Evolutionary conservation across 2,888 invertebrate genomes (phyloP).

Genomic region (Meghimatium bilineatum): DNA sequence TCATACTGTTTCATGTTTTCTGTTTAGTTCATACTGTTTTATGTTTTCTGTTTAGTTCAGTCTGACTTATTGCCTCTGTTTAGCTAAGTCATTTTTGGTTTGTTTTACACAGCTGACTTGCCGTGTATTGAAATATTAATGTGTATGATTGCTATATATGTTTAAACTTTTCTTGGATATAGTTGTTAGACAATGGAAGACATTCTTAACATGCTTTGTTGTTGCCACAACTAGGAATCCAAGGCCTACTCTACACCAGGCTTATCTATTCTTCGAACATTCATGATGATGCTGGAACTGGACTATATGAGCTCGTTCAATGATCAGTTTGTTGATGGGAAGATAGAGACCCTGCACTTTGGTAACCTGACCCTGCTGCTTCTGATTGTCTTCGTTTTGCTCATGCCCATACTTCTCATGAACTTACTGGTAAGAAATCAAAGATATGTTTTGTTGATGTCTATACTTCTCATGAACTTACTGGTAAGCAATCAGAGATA

Average conservation of each 20-base stretch:
- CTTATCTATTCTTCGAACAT: slow-evolving; percentile 82
- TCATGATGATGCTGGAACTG: slow-evolving; percentile 94
- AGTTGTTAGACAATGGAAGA: neutral
- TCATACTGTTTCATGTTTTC: too few species aligned
- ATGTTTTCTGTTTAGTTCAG: too few species aligned
- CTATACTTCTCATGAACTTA: too few species aligned
- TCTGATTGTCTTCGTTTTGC: slow-evolving; percentile 88
- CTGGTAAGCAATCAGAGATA: too few species aligned
- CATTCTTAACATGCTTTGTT: neutral
- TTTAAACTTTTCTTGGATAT: too few species aligned
- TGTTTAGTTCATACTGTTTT: too few species aligned
- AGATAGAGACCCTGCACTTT: slow-evolving; percentile 81
- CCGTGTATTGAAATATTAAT: too few species aligned
- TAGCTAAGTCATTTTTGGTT: too few species aligned
- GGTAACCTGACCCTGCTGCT: slow-evolving; percentile 87
- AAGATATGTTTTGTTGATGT: too few species aligned
- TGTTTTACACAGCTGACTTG: too few species aligned
- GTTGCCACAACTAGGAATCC: slow-evolving; percentile 55
- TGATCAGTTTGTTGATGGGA: slow-evolving; percentile 80
- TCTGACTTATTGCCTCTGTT: too few species aligned
- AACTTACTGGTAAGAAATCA: slow-evolving; percentile 86
- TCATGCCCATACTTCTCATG: slow-evolving; percentile 95
- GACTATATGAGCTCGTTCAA: slow-evolving; percentile 93
- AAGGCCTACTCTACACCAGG: slow-evolving; percentile 66
- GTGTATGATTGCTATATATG: too few species aligned